These are phyloP conservation scores for Euleptes europaea DNA, from an alignment of 2,113 vertebrate genomes.

Conservation along the genomic window DNA sequence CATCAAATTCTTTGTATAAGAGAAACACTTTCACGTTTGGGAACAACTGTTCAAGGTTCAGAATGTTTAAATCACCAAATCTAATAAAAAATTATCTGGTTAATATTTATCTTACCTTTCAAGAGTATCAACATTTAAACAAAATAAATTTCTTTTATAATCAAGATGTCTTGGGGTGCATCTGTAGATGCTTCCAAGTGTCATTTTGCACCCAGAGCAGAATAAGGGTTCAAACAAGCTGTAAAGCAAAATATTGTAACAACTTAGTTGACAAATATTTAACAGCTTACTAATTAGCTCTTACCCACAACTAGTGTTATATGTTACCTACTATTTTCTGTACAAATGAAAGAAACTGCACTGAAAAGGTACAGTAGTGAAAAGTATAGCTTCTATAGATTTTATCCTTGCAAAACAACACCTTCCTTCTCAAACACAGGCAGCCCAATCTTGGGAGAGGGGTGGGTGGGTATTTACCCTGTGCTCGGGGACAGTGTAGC, in stretches of 20 bases:
- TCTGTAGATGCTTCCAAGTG: conserved; percentile 68
- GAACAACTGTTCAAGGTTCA: background rate
- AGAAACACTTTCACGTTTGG: background rate
- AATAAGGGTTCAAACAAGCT: conserved; percentile 67
- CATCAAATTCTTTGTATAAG: background rate
- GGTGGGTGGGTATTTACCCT: too few species aligned
- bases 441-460: too few species aligned
- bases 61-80: background rate
- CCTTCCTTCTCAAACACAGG: too few species aligned
- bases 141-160: conserved; percentile 77
- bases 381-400: too few species aligned
- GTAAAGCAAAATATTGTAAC: background rate
- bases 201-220: conserved; percentile 67
- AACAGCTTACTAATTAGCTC: background rate
- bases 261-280: background rate
- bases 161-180: conserved; percentile 71
- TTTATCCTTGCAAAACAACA: too few species aligned
- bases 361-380: too few species aligned
- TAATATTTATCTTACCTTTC: conserved; percentile 66
- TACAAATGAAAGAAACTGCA: background rate
- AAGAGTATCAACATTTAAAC: conserved; percentile 66
- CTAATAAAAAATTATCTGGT: background rate
- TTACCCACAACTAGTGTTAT: background rate
- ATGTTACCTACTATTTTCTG: background rate
- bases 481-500: too few species aligned